phyloP scores from a whole-genome alignment of 2,888 invertebrate genomes.

The Xylocampa areola region DNA sequence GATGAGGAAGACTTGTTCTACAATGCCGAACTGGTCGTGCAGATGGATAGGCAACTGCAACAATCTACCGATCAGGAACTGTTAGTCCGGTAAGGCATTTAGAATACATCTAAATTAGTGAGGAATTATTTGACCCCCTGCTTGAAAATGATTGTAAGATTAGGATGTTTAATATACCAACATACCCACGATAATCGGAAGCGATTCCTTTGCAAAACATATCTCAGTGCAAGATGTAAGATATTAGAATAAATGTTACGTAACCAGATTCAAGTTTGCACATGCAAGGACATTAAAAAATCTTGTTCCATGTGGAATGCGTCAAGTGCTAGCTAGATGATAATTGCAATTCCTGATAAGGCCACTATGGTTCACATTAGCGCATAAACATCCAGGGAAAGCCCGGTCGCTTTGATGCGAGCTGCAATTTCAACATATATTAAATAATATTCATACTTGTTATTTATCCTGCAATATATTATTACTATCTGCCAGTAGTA shows the following conservation, averaged over 20 bases:
- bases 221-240: conserved; percentile 43
- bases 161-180: neutral
- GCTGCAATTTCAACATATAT: neutral
- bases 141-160: no score
- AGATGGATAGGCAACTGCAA: conserved; percentile 93
- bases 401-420: neutral
- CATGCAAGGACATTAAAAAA: conserved; percentile 42
- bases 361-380: conserved; percentile 8
- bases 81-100: conserved; percentile 80
- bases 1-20: conserved; percentile 90
- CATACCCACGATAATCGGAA: neutral
- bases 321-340: conserved; percentile 35
- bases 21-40: conserved; percentile 92
- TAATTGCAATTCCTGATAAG: conserved; percentile 33
- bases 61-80: conserved; percentile 93
- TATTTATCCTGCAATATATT: neutral
- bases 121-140: no score
- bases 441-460: neutral
- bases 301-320: conserved; percentile 47
- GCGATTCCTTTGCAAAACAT: conserved; percentile 3
- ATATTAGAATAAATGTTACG: conserved; percentile 36
- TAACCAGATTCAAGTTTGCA: conserved; percentile 39
- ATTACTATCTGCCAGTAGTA: neutral
- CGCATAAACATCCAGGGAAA: conserved; percentile 2
- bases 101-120: no score